Conservation (phyloP, 1,140 invertebrate genomes). For the Hylyphantes graminicola region DNA sequence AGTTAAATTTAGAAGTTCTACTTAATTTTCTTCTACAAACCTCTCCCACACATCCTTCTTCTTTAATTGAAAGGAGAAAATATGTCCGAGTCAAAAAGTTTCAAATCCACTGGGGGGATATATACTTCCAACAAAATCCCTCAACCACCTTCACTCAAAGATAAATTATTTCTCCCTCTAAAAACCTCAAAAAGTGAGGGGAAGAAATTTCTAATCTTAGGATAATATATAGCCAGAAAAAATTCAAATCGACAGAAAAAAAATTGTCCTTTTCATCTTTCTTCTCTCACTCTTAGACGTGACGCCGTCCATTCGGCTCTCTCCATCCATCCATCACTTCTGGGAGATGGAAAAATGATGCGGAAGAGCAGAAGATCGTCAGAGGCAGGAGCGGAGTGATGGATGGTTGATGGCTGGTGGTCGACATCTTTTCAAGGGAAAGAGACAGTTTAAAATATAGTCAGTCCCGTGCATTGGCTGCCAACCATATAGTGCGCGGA, state of each 20-base stretch:
- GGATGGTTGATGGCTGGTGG: slow-evolving; percentile 58
- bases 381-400: slow-evolving; percentile 37
- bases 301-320: slow-evolving; percentile 48
- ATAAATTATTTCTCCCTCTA: too few relatives aligned
- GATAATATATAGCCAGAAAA: slow-evolving; percentile 2
- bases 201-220: neutral
- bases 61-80: too few relatives aligned
- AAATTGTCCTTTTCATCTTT: slow-evolving; percentile 2
- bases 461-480: too few relatives aligned
- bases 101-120: too few relatives aligned
- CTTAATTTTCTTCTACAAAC: too few relatives aligned
- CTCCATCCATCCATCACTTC: slow-evolving; percentile 55
- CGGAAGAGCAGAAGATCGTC: slow-evolving; percentile 53
- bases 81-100: too few relatives aligned
- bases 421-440: slow-evolving; percentile 3
- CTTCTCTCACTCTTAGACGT: slow-evolving; percentile 46
- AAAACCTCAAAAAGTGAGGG: neutral
- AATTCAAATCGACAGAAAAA: neutral
- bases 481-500: too few relatives aligned
- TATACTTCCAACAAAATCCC: too few relatives aligned
- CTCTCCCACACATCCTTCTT: too few relatives aligned
- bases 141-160: too few relatives aligned
- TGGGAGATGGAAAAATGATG: slow-evolving; percentile 58
- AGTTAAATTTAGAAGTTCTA: too few relatives aligned
- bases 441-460: neutral